Evolutionary conservation across 2,888 invertebrate species (phyloP).

Genomic region (Eupithecia vulgata): DNA sequence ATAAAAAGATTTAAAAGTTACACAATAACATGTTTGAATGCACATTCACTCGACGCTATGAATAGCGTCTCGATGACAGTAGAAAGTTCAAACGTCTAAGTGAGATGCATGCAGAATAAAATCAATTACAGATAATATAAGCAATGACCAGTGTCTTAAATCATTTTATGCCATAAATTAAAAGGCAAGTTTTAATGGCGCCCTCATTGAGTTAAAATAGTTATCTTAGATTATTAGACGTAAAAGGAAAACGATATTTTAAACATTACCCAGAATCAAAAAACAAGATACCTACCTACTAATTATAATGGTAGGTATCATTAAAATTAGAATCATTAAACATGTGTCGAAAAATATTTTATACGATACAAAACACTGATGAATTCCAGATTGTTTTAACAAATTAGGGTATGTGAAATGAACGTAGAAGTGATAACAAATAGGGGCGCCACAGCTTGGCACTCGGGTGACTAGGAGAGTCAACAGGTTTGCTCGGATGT

Average conservation of each 20-base stretch:
- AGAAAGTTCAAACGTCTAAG: constrained; percentile 43
- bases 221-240: background rate
- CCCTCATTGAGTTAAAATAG: background rate
- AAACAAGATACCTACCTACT: background rate
- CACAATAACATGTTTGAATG: constrained; percentile 15
- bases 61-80: constrained; percentile 49
- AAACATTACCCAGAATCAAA: background rate
- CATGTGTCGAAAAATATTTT: background rate
- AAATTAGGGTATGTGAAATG: background rate
- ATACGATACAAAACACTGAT: background rate
- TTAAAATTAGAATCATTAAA: background rate
- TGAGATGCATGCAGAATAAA: constrained; percentile 48
- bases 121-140: constrained; percentile 56
- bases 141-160: constrained; percentile 41
- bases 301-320: background rate
- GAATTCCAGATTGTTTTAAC: background rate
- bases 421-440: background rate
- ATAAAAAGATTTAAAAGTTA: constrained; percentile 17
- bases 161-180: background rate
- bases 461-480: constrained; percentile 51
- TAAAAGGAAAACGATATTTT: background rate
- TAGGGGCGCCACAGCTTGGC: background rate
- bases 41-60: constrained; percentile 34
- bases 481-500: constrained; percentile 66
- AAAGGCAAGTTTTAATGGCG: background rate